These are phyloP conservation scores for Clarias magur DNA, from an alignment of 2,113 vertebrate genomes.

Conservation along the genomic window DNA sequence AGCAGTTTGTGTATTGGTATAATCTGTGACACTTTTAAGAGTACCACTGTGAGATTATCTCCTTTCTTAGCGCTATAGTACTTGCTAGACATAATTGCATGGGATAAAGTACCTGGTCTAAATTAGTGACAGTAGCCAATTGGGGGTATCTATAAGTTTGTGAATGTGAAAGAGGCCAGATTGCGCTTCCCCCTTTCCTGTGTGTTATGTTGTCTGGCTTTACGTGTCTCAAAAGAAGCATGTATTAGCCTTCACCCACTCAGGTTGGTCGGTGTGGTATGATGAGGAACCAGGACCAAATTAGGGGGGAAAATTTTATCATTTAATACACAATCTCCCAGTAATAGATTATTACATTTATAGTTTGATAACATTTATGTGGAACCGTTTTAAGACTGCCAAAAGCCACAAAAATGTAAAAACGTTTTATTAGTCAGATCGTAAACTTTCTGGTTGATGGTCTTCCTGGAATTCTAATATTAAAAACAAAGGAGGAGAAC, in stretches of 20 bases:
- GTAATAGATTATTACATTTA: not conserved
- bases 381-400: not conserved
- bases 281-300: not conserved
- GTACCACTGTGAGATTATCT: not conserved
- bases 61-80: not conserved
- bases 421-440: not conserved
- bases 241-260: not conserved
- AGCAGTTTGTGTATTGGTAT: not conserved
- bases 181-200: not conserved
- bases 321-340: not conserved
- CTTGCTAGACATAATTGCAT: not conserved
- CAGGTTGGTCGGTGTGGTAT: not conserved
- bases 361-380: not conserved
- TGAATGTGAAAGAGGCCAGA: not conserved
- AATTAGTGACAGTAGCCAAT: not conserved
- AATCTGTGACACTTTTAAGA: not conserved
- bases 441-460: not conserved
- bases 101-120: too few relatives aligned
- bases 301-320: not conserved
- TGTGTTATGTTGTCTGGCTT: not conserved
- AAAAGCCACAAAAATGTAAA: not conserved
- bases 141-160: not conserved
- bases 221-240: too few relatives aligned
- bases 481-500: not conserved
- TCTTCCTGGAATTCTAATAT: not conserved